Percentiles rank a stretch among this genome's conserved stretches.
These are phyloP conservation scores for Sanderia malayensis DNA, from an alignment of 30 jellyfish, hydroid and myxozoan species.

Conservation along the genomic window DNA sequence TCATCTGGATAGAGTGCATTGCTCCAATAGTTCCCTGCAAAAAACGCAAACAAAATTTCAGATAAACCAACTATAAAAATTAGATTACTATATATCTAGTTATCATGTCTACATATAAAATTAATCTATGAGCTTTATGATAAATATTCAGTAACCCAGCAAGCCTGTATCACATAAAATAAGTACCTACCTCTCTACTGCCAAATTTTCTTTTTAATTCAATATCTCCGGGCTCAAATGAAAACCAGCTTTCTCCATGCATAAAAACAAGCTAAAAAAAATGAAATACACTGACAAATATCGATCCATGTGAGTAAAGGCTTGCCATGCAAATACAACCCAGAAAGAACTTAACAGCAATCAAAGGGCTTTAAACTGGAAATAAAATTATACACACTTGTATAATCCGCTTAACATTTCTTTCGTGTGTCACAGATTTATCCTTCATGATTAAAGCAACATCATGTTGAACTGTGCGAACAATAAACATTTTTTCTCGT, in stretches of 20 bases:
- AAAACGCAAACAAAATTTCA: too few species aligned
- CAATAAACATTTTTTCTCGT: constrained; percentile 52
- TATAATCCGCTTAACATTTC: constrained; percentile 53
- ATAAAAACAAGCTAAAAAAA: constrained; percentile 39
- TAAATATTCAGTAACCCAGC: too few species aligned
- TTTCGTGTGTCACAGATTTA: constrained; percentile 32
- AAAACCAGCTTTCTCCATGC: constrained; percentile 68
- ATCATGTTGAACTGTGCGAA: constrained; percentile 50
- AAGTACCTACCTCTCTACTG: constrained; percentile 2
- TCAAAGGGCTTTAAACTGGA: too few species aligned
- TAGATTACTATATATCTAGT: too few species aligned
- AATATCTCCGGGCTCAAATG: constrained; percentile 47
- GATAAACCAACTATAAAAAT: too few species aligned
- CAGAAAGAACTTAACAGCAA: too few species aligned
- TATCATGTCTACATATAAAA: too few species aligned
- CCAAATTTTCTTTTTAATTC: constrained; percentile 11
- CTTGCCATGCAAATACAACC: too few species aligned
- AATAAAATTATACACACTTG: constrained; percentile 31
- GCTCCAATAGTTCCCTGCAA: constrained; percentile 23
- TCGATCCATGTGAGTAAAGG: too few species aligned
- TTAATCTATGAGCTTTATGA: too few species aligned
- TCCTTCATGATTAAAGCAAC: constrained; percentile 39
- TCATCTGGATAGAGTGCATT: constrained; percentile 23
- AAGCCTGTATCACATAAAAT: too few species aligned
- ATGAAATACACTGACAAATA: too few species aligned